Conservation (phyloP, 2,797 vertebrate genomes). For the Leptodactylus fallax region DNA sequence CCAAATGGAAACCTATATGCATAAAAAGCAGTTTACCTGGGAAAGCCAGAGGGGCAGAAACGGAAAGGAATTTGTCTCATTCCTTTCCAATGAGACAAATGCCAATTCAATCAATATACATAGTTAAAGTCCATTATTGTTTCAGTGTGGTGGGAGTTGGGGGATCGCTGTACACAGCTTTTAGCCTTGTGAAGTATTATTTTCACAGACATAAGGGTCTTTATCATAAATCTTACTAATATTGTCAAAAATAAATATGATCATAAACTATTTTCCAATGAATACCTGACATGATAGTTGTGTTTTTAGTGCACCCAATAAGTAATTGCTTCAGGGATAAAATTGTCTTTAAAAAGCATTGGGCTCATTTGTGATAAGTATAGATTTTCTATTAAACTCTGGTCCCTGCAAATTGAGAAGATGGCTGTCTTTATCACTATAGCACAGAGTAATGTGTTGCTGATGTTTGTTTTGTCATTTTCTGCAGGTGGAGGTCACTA, state of each 20-base stretch:
- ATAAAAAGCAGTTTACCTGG: too few relatives aligned
- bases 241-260: not conserved
- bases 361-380: not conserved
- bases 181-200: too few relatives aligned
- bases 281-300: not conserved
- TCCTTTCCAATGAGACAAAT: too few relatives aligned
- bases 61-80: too few relatives aligned
- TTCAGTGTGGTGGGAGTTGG: too few relatives aligned
- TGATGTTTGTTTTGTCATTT: constrained; percentile 36
- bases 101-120: too few relatives aligned
- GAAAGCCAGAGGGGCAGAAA: too few relatives aligned
- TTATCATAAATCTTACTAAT: too few relatives aligned
- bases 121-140: too few relatives aligned
- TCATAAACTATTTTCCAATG: not conserved
- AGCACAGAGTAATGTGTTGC: constrained; percentile 11
- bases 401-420: not conserved
- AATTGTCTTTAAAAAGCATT: constrained; percentile 10
- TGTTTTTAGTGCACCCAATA: not conserved
- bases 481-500: constrained; percentile 35
- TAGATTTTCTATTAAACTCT: constrained; percentile 32
- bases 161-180: too few relatives aligned
- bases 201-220: too few relatives aligned
- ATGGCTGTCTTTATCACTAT: not conserved
- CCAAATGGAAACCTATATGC: too few relatives aligned
- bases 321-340: not conserved